Evolutionary conservation across 64 coral and sea anemone species (phyloP), one percentile per base, ranked within the genome.

Genomic region (Actinia tenebrosa): DNA sequence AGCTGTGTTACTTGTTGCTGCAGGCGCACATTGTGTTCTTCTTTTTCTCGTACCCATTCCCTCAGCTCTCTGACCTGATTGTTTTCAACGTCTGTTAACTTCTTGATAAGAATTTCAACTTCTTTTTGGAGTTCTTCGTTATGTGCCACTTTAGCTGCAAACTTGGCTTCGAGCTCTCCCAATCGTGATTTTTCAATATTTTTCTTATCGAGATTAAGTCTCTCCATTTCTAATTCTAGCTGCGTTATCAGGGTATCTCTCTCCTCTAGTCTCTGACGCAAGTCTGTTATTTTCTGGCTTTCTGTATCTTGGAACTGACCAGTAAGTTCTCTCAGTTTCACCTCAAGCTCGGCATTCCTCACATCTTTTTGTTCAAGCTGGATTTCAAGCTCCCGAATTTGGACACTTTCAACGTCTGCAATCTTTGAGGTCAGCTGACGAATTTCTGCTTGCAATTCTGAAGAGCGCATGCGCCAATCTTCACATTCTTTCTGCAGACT

Each of bases 1-100:
- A 96, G 91, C 94, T 90, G 88, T n/a, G 77, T 77, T 26, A 93
- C 61, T 80, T 93, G 91, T 69, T 96, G 86, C 18, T 93, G 87
- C 14, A 96, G 86, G 16, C 88, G 62, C n/a, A 13, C 59, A 79
- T 89, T 92, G 30, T 85, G 83, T 82, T 91, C 78, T 45, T 91
- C 80, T 10, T 80, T 91, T 53, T 87, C 90, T 75, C 90, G 60
- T 20, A 91, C 85, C 90, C 86, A 87, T 56, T 79, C 77, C 59
- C 86, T 79, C 52, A 87, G 52, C 22, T 89, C 88, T 45, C 78
- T 84, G 46, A 96, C 92, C 52, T 87, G 91, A 83, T 77, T 71
- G 50, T 80, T 84, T 82, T 93, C 94, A 10, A 78, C 92, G 84
- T 96, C 89, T 50, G 91, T 90, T 18, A 91, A 71, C 71, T 91